Conservation (phyloP, 2,797 vertebrate genomes). For the Catamblyrhynchus diadema region DNA sequence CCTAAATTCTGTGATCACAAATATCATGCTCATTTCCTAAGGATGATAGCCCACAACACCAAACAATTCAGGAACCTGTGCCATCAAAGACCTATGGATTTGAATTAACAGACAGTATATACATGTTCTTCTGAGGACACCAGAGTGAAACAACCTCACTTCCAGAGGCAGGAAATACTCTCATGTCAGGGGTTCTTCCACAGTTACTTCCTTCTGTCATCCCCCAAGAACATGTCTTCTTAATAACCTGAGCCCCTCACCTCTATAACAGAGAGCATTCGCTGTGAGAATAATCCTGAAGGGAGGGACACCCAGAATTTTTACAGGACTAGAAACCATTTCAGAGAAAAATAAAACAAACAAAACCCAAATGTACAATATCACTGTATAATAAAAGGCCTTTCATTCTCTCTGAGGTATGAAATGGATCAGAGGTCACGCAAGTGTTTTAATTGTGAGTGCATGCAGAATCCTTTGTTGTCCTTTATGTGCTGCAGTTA, state of each 20-base stretch:
- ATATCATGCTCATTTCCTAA: neutral
- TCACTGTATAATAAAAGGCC: neutral
- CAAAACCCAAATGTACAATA: neutral
- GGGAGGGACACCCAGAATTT: neutral
- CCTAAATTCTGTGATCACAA: neutral
- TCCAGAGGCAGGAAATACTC: neutral
- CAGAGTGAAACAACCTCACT: neutral
- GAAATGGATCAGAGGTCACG: neutral
- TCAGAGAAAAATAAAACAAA: neutral
- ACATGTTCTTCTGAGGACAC: neutral
- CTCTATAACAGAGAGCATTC: neutral
- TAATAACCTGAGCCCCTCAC: neutral
- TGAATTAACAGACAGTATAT: neutral
- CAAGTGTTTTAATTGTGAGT: neutral
- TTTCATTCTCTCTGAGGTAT: neutral
- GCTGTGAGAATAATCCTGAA: neutral
- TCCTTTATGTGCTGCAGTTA: neutral
- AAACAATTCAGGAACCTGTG: neutral
- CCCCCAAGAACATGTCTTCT: neutral
- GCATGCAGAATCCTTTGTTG: neutral
- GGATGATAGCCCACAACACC: neutral
- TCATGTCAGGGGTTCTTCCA: neutral
- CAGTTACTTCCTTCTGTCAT: neutral
- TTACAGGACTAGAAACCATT: neutral
- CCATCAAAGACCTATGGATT: neutral